These are phyloP conservation scores for Euleptes europaea DNA, from an alignment of 2,113 vertebrate genomes.

Conservation along the genomic window DNA sequence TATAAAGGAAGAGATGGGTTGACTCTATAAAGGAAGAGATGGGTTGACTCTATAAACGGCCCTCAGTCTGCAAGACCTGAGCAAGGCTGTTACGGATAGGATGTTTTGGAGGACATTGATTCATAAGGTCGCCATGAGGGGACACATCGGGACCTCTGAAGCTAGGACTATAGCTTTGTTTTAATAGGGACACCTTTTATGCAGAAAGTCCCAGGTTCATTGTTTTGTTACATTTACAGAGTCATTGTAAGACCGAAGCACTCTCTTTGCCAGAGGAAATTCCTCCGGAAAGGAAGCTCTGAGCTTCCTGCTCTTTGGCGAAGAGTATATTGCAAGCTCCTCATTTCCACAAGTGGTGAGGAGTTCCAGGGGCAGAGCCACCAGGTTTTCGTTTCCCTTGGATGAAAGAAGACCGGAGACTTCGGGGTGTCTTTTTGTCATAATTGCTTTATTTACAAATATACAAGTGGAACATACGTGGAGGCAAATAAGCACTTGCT, in stretches of 20 bases:
- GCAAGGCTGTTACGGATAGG: no score
- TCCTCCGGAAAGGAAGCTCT: not conserved
- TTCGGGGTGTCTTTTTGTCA: not conserved
- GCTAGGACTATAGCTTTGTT: not conserved
- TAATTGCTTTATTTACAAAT: conserved; percentile 7
- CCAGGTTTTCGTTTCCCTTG: not conserved
- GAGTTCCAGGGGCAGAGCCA: not conserved
- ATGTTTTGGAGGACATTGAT: no score
- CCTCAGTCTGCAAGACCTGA: no score
- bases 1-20: no score
- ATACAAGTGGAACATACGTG: not conserved
- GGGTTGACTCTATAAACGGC: no score
- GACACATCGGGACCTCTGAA: no score
- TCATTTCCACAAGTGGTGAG: not conserved
- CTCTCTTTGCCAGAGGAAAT: not conserved
- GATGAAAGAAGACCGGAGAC: not conserved
- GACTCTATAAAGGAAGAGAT: no score
- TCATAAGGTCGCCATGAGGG: no score
- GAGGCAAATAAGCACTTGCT: not conserved
- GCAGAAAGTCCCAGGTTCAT: not conserved
- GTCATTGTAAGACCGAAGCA: not conserved
- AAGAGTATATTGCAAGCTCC: not conserved
- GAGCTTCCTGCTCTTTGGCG: not conserved
- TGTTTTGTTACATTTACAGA: not conserved
- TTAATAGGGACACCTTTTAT: not conserved